Conservation (phyloP, 2,113 vertebrate genomes). For the Gobius niger region DNA sequence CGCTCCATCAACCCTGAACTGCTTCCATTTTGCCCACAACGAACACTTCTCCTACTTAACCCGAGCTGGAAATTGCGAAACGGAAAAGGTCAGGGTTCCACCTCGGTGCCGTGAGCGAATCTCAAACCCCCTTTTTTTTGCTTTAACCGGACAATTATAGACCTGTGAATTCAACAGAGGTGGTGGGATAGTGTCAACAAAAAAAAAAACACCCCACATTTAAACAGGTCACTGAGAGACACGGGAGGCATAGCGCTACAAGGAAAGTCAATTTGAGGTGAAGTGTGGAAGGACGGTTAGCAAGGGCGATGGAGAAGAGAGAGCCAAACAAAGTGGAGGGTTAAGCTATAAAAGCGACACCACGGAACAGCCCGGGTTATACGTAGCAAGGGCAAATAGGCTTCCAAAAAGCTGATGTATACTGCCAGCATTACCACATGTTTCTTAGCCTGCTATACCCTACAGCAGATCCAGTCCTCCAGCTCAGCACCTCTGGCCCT, state of each 20-base stretch:
- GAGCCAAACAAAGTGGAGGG: neutral
- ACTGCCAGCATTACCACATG: too few species aligned
- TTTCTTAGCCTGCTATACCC: too few species aligned
- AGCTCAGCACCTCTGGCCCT: too few species aligned
- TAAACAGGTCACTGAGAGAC: conserved; percentile 12
- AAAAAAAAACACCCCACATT: conserved; percentile 5
- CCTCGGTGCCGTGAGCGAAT: conserved; percentile 17
- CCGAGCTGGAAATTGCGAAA: conserved; percentile 19
- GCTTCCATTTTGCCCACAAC: conserved; percentile 20
- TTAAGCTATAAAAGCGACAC: neutral
- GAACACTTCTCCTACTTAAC: conserved; percentile 39
- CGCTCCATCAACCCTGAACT: neutral
- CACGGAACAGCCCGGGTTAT: too few species aligned
- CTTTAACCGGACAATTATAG: conserved; percentile 32
- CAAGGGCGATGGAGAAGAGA: neutral
- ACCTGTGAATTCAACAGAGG: conserved; percentile 2
- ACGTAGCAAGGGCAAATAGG: too few species aligned
- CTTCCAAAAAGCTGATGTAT: too few species aligned
- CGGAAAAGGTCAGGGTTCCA: conserved; percentile 26
- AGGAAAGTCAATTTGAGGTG: conserved; percentile 24
- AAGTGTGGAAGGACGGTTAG: neutral
- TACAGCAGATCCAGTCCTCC: too few species aligned
- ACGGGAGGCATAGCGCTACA: neutral
- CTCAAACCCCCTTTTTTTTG: neutral
- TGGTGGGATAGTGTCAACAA: neutral